Evolutionary conservation across 2,797 vertebrate species (phyloP), one percentile per base, ranked within the genome.

Genomic region (Hyperoplus lanceolatus): DNA sequence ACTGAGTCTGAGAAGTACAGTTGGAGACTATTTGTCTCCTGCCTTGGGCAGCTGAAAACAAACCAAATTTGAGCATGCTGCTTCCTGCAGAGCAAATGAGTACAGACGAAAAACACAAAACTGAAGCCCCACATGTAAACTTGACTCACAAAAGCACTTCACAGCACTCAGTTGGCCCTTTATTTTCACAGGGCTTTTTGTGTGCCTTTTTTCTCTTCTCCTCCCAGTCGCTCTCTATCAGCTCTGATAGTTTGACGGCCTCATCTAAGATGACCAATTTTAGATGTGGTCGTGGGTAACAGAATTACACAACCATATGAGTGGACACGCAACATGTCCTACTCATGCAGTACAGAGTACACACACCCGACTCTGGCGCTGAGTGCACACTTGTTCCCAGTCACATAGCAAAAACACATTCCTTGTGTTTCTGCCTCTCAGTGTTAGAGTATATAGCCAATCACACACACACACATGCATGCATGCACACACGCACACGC

Each of bases 21-120:
- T 90, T 85, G 75, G 55, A 85, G 80, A 84, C 84, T 85, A 92
- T 91, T 81, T 87, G 85, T 86, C 80, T 93, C 81, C 85, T 15
- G 87, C 90, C 84, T 2, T 54, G 66, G 83, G 92, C 89, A 67
- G 74, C 78, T 82, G 86, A 87, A 92, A 91, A 90, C 88, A 90
- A 90, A 91, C 82, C 83, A 85, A 71, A 89, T 90, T 86, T 85
- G 71, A 93, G 84, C 90, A 86, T 82, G 64, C 82, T 83, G 90
- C 84, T 90, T 92, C 89, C 76, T 86, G 80, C 84, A 78, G 72
- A 78, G 86, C 86, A 92, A 92, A 92, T 92, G 86, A 93, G 79
- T 71, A 63, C 70, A 85, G 85, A 90, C 58, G 58, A 85, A 79
- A 21, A 90, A 86, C 69, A 85, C 67, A 74, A 90, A 87, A 76